Base-by-base conservation (phyloP, 2,888 invertebrate genomes). In the Agrochola lota region DNA sequence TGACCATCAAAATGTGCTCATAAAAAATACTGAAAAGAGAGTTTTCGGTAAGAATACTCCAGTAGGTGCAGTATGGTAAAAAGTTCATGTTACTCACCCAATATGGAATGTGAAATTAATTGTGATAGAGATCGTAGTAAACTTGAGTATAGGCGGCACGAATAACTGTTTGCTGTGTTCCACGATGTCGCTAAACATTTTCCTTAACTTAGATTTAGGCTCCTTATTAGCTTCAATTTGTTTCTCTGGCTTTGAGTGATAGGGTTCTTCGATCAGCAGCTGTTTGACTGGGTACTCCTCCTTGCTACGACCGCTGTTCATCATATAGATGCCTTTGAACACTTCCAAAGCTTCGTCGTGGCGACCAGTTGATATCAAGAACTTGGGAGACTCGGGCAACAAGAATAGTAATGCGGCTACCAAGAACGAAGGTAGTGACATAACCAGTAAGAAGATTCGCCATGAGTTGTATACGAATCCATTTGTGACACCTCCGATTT, bases 61-160 rank as follows among this genome's bases (percentile, higher is more conserved):
- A 52, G 8, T 23, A 52, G 0, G 8, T 52, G 9, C 23, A 52
- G n/a, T 23, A 52, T 57, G n/a, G n/a, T n/a, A 57, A 57, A 57
- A n/a, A 1, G 57, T n/a, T n/a, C n/a, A n/a, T 6, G 5, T 12
- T 57, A 57, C 97, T 97, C 91, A 98, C 97, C 98, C 99, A 95
- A 99, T 99, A 95, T 99, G 99, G 96, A 99, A 98, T 87, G 99
- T 98, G 93, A 99, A 99, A 93, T 99, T 99, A 92, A 99, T 99
- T 81, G 98, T 98, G 89, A 99, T 98, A 81, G 99, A 98, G 93
- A 99, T 98, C 88, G 98, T 90, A 63, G 98, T 98, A 93, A 98
- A 98, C 91, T 98, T 98, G 86, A 98, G 95, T 89, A 99, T 98
- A 85, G 98, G 98, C 86, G 98, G 97, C 80, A 98, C 97, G 93